phyloP scores from a whole-genome alignment of 35 echinoderm and acorn worm genomes.

The Acanthaster planci region DNA sequence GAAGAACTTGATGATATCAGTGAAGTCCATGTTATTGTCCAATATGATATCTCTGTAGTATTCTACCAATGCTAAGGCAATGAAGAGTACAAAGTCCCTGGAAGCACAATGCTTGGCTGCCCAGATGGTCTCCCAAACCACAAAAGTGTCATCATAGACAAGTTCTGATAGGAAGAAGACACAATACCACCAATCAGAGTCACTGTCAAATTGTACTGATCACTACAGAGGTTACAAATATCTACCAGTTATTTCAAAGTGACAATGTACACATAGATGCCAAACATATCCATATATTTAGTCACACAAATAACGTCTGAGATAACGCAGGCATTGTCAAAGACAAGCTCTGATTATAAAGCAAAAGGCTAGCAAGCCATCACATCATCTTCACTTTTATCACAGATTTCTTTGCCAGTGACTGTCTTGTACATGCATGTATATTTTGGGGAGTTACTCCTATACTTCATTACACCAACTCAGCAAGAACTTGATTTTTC shows the following conservation, averaged over 20 bases:
- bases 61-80: slow-evolving; percentile 94
- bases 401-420: too few species aligned
- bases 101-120: slow-evolving; percentile 93
- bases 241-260: too few species aligned
- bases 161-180: slow-evolving; percentile 66
- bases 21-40: slow-evolving; percentile 99
- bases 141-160: slow-evolving; percentile 96
- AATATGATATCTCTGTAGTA: slow-evolving; percentile 98
- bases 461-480: too few species aligned
- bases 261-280: too few species aligned
- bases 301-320: slow-evolving; percentile 98
- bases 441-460: too few species aligned
- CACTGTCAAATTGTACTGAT: too few species aligned
- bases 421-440: too few species aligned
- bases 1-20: slow-evolving; percentile 99
- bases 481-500: too few species aligned
- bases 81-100: slow-evolving; percentile 92
- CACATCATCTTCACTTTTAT: too few species aligned
- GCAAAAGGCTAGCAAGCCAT: too few species aligned
- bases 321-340: slow-evolving; percentile 86
- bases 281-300: too few species aligned
- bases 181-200: background rate
- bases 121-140: slow-evolving; percentile 99
- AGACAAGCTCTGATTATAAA: slow-evolving; percentile 33
- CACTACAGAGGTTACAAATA: too few species aligned